Conservation (phyloP, 2,888 invertebrate species). For the Syrista parreyssii region DNA sequence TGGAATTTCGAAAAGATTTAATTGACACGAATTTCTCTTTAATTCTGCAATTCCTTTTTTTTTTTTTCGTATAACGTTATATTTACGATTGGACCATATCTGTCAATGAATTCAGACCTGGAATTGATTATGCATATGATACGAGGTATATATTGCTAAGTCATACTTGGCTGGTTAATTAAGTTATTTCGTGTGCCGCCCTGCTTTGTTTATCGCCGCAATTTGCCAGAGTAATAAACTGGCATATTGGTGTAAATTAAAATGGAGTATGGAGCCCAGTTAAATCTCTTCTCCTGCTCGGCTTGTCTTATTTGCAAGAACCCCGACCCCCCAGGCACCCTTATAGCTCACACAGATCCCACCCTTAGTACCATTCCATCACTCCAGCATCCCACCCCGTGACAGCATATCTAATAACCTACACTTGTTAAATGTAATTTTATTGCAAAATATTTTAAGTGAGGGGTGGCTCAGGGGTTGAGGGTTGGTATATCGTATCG, state of each 20-base stretch:
- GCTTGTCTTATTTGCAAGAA: neutral
- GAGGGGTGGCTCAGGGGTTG: neutral
- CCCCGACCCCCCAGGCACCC: neutral
- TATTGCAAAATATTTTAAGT: constrained; percentile 21
- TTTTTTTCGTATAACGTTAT: too few relatives aligned
- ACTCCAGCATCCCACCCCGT: neutral
- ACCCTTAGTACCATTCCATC: neutral
- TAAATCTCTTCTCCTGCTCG: neutral
- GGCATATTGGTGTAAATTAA: neutral
- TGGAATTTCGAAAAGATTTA: too few relatives aligned
- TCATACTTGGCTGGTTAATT: neutral
- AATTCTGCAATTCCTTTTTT: neutral
- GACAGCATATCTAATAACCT: constrained; percentile 3
- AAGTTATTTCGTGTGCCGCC: neutral
- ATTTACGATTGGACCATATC: too few relatives aligned
- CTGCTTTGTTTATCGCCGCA: neutral
- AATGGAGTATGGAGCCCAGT: neutral
- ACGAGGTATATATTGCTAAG: too few relatives aligned
- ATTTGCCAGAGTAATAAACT: neutral
- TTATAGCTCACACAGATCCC: neutral
- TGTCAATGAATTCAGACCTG: too few relatives aligned
- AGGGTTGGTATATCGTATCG: neutral
- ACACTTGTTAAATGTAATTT: constrained; percentile 21
- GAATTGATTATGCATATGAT: too few relatives aligned
- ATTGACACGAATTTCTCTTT: neutral